A percentile compares a stretch with the other conserved stretches of the same genome.
Conservation (phyloP, 2,113 vertebrate species). For the Alexandromys fortis region DNA sequence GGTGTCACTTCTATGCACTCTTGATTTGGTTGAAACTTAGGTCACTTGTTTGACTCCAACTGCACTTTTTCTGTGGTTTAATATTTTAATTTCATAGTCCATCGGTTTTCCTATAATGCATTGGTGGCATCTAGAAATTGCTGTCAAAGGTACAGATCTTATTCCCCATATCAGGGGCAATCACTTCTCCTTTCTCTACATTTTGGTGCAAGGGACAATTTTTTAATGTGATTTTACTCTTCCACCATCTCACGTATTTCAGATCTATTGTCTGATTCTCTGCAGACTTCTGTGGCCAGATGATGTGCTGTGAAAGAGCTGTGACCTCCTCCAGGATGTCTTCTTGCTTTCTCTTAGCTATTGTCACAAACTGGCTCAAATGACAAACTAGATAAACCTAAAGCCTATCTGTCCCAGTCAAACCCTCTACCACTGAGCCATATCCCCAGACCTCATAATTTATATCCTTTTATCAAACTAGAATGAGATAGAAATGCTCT, state of each 20-base stretch:
- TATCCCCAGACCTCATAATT: background rate
- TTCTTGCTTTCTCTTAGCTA: background rate
- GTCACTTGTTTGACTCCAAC: background rate
- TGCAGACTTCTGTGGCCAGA: background rate
- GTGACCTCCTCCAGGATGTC: background rate
- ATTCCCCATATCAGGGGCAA: background rate
- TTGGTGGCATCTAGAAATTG: background rate
- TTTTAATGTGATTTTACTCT: slow-evolving; percentile 11
- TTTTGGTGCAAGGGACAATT: background rate
- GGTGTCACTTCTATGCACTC: background rate
- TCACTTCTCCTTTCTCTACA: background rate
- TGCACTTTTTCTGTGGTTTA: background rate
- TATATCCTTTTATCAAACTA: background rate
- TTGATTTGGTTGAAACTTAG: slow-evolving; percentile 33
- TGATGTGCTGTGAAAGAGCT: background rate
- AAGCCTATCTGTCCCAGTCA: too few relatives aligned
- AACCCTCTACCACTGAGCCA: background rate
- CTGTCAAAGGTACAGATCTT: background rate
- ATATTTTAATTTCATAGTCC: slow-evolving; percentile 27
- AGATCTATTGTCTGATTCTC: background rate
- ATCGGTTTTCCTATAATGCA: background rate
- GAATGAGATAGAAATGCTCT: background rate
- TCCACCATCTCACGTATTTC: background rate
- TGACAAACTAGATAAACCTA: background rate
- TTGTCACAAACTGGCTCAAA: background rate